Conservation (phyloP, 2,797 vertebrate genomes). For the Lutjanus campechanus region DNA sequence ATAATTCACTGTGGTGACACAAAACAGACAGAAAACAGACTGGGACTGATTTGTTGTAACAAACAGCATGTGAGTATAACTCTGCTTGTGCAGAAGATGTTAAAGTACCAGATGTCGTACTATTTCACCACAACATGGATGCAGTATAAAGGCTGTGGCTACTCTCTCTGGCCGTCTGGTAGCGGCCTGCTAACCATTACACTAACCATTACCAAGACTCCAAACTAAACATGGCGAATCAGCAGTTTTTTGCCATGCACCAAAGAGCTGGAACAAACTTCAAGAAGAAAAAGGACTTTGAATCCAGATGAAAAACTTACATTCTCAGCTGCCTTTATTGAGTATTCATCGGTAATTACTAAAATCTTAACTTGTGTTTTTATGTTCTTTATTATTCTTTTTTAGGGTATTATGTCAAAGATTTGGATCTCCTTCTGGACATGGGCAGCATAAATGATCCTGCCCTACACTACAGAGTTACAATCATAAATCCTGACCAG, state of each 20-base stretch:
- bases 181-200: constrained; percentile 28
- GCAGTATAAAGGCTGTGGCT: constrained; percentile 5
- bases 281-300: not conserved
- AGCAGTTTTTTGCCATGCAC: constrained; percentile 13
- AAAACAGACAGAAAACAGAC: not conserved
- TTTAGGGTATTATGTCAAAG: not conserved
- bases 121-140: constrained; percentile 8
- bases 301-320: not conserved
- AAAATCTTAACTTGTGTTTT: not conserved
- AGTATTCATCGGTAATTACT: not conserved
- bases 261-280: constrained; percentile 8
- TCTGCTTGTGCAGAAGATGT: constrained; percentile 11
- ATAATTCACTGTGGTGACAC: not conserved
- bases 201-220: constrained; percentile 24
- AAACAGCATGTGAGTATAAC: not conserved
- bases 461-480: not conserved
- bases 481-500: not conserved
- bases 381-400: not conserved
- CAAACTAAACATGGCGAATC: constrained; percentile 23
- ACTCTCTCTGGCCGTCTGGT: constrained; percentile 33
- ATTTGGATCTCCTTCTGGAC: not conserved
- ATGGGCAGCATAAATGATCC: not conserved
- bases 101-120: constrained; percentile 27
- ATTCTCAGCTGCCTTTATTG: not conserved
- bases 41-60: constrained; percentile 16